phyloP scores from a whole-genome alignment of 2,113 vertebrate species.

The Dolichallabes microphthalmus region DNA sequence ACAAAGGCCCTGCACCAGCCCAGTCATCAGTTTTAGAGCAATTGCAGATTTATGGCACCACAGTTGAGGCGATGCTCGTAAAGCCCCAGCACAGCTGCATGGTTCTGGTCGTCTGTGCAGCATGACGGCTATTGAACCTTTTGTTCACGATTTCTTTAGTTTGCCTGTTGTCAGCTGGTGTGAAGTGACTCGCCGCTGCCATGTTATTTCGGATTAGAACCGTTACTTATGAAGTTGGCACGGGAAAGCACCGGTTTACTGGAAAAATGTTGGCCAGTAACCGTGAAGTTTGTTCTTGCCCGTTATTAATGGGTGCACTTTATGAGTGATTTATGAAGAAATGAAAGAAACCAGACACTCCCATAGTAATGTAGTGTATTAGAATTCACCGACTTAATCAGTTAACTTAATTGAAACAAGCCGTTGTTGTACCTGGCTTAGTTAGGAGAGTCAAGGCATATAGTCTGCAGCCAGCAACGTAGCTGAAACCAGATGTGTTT shows the following conservation, averaged over 20 bases:
- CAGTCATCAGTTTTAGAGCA: conserved; percentile 44
- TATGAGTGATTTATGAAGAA: not conserved
- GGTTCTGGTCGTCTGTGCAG: conserved; percentile 56
- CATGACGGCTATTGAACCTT: conserved; percentile 61
- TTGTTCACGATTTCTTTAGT: conserved; percentile 27
- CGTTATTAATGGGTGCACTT: not conserved
- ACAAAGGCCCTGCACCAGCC: conserved; percentile 65
- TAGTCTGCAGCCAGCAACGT: too few relatives aligned
- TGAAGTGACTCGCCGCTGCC: conserved; percentile 6
- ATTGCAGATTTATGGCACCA: conserved; percentile 60
- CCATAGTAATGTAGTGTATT: not conserved
- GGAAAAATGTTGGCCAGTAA: not conserved
- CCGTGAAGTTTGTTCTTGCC: not conserved
- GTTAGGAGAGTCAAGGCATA: not conserved
- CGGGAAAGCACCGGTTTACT: not conserved
- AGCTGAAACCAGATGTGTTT: not conserved
- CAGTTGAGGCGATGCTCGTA: conserved; percentile 62
- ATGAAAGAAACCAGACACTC: not conserved
- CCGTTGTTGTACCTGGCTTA: not conserved
- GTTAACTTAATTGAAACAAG: not conserved
- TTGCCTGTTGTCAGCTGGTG: conserved; percentile 27
- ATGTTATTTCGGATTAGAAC: not conserved
- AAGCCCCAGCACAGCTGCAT: conserved; percentile 69
- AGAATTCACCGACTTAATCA: not conserved
- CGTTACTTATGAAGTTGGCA: not conserved